Evolutionary conservation across 2,113 vertebrate species (phyloP), one percentile per base, ranked within the genome.

Genomic region (Cynopterus brachyotis): DNA sequence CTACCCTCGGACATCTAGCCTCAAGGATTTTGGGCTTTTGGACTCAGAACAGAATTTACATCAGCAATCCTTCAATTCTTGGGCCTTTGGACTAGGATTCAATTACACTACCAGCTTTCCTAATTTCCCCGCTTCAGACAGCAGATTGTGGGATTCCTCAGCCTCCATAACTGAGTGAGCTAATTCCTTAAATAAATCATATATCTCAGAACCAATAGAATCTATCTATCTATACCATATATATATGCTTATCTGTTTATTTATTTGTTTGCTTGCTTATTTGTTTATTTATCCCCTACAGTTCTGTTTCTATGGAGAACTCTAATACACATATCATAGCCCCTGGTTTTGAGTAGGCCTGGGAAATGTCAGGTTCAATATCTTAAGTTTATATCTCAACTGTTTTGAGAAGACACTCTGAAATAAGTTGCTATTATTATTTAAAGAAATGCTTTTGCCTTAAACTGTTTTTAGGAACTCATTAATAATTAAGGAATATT

Each of bases 381-480:
- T 50, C 32, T 88, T 72, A 75, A 85, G 19, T 60, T 78, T 89
- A 45, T 53, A 5, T 82, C 40, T 79, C 45, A 16, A 42, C 0
- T 62, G 42, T 66, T 87, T 85, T 78, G 1, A 10, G 32, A 37
- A 7, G 42, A 32, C 11, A 70, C 9, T 55, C 6, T 81, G 40
- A 78, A 95, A 85, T 72, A 73, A 76, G 11, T 67, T 89, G 24
- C 45, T 64, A 86, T 69, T 86, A 89, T 55, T 60, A 86, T 59
- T 47, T 88, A 85, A 95, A 72, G 45, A 85, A 80, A 66, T 40
- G 16, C 5, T 69, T 83, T 82, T 83, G 57, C 47, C 76, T 76
- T 96, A 67, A 94, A 24, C 55, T 97, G 66, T 42, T 94, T 96
- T 98, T 95, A 97, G 53, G 80, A 94, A 67, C 79, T 95, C 42